Percentiles rank a stretch among this genome's conserved stretches.
Conservation (phyloP, 1,140 invertebrate species). For the Caerostris extrusa region DNA sequence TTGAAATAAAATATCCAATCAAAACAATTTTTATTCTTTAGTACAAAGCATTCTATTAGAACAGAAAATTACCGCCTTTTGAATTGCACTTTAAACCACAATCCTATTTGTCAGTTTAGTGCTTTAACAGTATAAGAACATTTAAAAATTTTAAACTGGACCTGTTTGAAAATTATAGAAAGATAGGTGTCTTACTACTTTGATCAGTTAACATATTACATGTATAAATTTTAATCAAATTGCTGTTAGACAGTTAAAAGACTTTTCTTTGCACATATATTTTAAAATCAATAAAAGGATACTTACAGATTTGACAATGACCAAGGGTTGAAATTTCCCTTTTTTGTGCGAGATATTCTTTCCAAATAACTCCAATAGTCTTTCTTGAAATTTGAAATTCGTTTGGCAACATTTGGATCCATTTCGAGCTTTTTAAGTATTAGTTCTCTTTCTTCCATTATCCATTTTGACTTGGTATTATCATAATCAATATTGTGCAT, state of each 20-base stretch:
- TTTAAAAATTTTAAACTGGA: not conserved
- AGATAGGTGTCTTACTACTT: not conserved
- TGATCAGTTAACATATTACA: not conserved
- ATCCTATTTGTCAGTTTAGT: not conserved
- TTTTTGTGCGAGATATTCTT: conserved; percentile 30
- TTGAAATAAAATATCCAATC: not conserved
- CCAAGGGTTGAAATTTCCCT: conserved; percentile 39
- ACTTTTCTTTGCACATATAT: not conserved
- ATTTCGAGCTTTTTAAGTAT: not conserved
- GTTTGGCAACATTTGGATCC: not conserved
- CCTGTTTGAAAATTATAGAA: not conserved
- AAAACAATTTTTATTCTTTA: no score
- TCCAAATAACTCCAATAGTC: conserved; percentile 32
- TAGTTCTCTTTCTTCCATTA: not conserved
- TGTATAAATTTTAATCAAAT: not conserved
- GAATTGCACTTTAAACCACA: not conserved
- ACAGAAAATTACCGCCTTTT: not conserved
- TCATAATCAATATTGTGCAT: no score
- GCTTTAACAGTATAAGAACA: not conserved
- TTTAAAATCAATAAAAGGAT: no score
- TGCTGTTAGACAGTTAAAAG: not conserved
- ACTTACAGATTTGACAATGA: conserved; percentile 51
- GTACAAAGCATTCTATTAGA: not conserved
- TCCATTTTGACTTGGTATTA: not conserved
- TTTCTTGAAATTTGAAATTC: not conserved